These are phyloP conservation scores for Thaleichthys pacificus DNA, from an alignment of 2,797 vertebrate species.

Conservation along the genomic window DNA sequence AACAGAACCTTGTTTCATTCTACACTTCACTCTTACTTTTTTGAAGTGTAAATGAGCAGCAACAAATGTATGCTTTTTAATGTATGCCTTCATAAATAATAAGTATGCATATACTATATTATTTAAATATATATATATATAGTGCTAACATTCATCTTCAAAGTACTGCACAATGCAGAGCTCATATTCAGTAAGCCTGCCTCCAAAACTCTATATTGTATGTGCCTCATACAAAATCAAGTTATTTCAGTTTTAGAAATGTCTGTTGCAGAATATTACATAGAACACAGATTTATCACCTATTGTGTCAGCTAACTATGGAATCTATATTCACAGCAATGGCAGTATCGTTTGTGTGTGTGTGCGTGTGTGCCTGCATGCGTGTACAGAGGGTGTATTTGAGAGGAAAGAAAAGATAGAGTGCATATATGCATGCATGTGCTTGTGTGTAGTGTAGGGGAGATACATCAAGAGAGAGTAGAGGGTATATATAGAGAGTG, in stretches of 20 bases:
- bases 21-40: too few relatives aligned
- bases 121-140: too few relatives aligned
- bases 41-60: too few relatives aligned
- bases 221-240: slow-evolving; percentile 1
- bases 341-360: neutral
- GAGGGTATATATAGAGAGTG: neutral
- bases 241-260: slow-evolving; percentile 1
- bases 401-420: too few relatives aligned
- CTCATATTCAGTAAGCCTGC: too few relatives aligned
- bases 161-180: neutral
- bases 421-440: slow-evolving; percentile 2
- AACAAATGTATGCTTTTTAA: too few relatives aligned
- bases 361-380: neutral
- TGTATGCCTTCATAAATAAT: too few relatives aligned
- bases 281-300: slow-evolving; percentile 25
- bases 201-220: too few relatives aligned
- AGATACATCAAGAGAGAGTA: neutral
- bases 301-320: neutral
- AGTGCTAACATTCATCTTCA: too few relatives aligned
- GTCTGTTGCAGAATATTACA: slow-evolving; percentile 5
- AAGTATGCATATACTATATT: too few relatives aligned
- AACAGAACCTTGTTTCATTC: too few relatives aligned
- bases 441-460: neutral
- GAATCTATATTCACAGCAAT: slow-evolving; percentile 22
- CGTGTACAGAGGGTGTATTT: neutral